phyloP scores from a whole-genome alignment of 1,140 invertebrate genomes.

The Aphelenchoides fujianensis region DNA sequence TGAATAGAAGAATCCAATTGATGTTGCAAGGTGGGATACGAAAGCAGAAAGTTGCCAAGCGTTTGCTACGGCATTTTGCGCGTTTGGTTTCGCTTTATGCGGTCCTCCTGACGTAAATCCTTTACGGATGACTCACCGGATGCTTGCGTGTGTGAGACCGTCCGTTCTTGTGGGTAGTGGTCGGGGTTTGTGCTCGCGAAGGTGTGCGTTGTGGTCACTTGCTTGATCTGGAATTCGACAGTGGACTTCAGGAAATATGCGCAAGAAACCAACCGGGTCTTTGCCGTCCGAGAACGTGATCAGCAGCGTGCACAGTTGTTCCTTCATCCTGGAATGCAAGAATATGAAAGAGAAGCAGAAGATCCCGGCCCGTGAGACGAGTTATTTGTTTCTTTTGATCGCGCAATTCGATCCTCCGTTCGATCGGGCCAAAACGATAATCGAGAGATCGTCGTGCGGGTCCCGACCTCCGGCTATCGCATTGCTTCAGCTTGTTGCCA shows the following conservation, averaged over 20 bases:
- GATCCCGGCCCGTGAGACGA: neutral
- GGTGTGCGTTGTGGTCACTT: constrained; percentile 52
- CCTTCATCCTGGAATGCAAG: constrained; percentile 32
- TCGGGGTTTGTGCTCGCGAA: constrained; percentile 47
- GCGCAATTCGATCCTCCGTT: neutral
- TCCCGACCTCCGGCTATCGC: constrained; percentile 1
- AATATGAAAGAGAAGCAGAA: neutral
- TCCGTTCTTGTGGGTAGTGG: constrained; percentile 45
- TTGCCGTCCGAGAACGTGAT: constrained; percentile 49
- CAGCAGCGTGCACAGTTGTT: constrained; percentile 49
- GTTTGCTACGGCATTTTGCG: too few species aligned
- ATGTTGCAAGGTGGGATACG: too few species aligned
- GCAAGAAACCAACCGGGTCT: constrained; percentile 35
- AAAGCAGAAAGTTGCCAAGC: too few species aligned
- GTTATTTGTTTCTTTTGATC: neutral
- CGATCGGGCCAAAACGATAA: neutral
- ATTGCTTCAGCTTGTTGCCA: neutral
- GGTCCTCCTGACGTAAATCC: too few species aligned
- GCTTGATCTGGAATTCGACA: constrained; percentile 37
- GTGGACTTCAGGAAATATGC: constrained; percentile 6
- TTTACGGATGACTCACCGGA: too few species aligned
- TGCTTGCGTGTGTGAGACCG: constrained; percentile 22
- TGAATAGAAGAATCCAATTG: too few species aligned
- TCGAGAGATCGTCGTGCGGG: neutral
- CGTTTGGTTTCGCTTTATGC: too few species aligned